phyloP scores from a whole-genome alignment of 2,888 invertebrate species.

The Fragum sueziense region DNA sequence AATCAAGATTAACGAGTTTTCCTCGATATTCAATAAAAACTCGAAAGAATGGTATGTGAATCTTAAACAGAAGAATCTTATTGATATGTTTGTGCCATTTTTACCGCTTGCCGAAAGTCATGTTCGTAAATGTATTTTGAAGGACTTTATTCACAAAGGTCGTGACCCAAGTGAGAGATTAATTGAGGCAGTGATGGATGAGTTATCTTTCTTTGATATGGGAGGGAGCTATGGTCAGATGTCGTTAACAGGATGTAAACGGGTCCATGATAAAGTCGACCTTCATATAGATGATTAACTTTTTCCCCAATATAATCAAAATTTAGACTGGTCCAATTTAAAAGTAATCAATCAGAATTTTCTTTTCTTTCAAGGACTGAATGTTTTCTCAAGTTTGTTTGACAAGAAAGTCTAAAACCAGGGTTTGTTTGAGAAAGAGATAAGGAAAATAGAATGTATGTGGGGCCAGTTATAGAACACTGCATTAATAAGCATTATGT shows the following conservation, averaged over 20 bases:
- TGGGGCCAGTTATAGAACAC: no score
- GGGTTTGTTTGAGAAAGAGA: no score
- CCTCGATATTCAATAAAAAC: slow-evolving; percentile 52
- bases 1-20: slow-evolving; percentile 59
- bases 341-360: no score
- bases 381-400: no score
- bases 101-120: slow-evolving; percentile 74
- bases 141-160: slow-evolving; percentile 68
- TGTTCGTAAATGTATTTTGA: slow-evolving; percentile 73
- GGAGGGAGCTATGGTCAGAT: slow-evolving; percentile 60
- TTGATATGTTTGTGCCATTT: slow-evolving; percentile 75
- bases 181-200: slow-evolving; percentile 64
- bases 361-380: no score
- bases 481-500: no score
- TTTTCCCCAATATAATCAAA: not conserved
- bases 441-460: no score
- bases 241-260: slow-evolving; percentile 76
- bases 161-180: slow-evolving; percentile 59
- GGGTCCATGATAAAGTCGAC: slow-evolving; percentile 76
- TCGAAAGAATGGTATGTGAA: slow-evolving; percentile 67
- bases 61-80: slow-evolving; percentile 57
- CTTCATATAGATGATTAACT: slow-evolving; percentile 54
- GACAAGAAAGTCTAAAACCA: no score
- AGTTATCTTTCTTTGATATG: slow-evolving; percentile 71
- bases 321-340: no score